phyloP scores from a whole-genome alignment of 1,140 invertebrate genomes.

The Dolichoris vasculosae region DNA sequence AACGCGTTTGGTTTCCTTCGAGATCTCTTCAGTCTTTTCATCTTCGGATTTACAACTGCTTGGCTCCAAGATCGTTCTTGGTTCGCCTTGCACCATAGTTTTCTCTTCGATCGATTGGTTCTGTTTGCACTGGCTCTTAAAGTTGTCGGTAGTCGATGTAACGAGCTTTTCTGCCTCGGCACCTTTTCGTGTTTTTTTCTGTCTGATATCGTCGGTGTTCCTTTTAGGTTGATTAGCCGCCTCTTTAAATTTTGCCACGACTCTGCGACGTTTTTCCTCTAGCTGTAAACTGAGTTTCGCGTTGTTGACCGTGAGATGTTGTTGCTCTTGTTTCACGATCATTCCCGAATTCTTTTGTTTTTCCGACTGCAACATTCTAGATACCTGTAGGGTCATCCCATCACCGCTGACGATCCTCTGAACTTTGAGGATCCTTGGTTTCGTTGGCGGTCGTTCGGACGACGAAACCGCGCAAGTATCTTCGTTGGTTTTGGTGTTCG shows the following conservation, averaged over 20 bases:
- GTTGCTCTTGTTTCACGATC: neutral
- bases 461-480: slow-evolving; percentile 12
- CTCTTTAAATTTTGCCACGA: slow-evolving; percentile 62
- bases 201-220: slow-evolving; percentile 28
- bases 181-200: slow-evolving; percentile 13
- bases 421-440: slow-evolving; percentile 52
- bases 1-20: slow-evolving; percentile 1
- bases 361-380: slow-evolving; percentile 17
- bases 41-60: neutral
- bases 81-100: neutral
- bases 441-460: neutral
- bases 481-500: neutral
- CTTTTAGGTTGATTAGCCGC: neutral
- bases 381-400: neutral
- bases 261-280: slow-evolving; percentile 62
- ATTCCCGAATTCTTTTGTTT: neutral
- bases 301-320: neutral
- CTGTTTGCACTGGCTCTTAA: neutral
- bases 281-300: slow-evolving; percentile 44
- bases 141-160: slow-evolving; percentile 13
- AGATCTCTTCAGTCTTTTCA: neutral
- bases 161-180: slow-evolving; percentile 24
- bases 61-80: neutral
- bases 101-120: neutral
- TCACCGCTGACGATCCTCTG: slow-evolving; percentile 22